Evolutionary conservation across 2,113 vertebrate genomes (phyloP), one percentile per base, ranked within the genome.

Genomic region (Camelus dromedarius): DNA sequence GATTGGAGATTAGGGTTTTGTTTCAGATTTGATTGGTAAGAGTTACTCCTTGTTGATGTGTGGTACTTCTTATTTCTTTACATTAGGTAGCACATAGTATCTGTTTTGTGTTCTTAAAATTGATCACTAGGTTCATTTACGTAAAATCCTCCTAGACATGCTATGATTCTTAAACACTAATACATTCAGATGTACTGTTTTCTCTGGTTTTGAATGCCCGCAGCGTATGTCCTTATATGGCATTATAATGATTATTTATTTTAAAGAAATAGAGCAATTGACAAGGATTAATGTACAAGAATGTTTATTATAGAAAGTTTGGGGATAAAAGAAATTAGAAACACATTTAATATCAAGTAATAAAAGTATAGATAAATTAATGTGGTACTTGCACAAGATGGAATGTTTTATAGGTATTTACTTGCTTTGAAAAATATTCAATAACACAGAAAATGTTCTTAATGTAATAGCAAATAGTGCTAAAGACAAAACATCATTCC

Each of bases 221-320:
- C 2, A 64, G 32, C 7, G 50, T 46, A 80, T 12, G 67, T 42
- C 38, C 56, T 76, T 83, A 54, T 35, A 82, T 28, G 8, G 0
- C 35, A n/a, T n/a, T 48, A 28, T 76, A 75, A 28, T 8, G 50
- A 85, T 56, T 42, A 77, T 66, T 95, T 52, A 72, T 88, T 82
- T 88, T 87, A 80, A 66, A 80, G 64, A 81, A 91, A 87, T 66
- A 75, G 46, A 67, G n/a, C 6, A 60, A 64, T 73, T 93, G 54
- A 58, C 6, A 73, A 54, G 5, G 28, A 67, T 66, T 73, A 67
- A 48, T 46, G 11, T 20, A 50, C 1, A 50, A 67, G 2, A 58
- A 80, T 80, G 14, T 56, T 70, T 60, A 70, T 42, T 80, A 66
- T 7, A 81, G 18, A 80, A 86, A 42, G 3, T 32, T 73, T 66